Evolutionary conservation across 2,797 vertebrate species (phyloP).

Genomic region (Heliangelus exortis): DNA sequence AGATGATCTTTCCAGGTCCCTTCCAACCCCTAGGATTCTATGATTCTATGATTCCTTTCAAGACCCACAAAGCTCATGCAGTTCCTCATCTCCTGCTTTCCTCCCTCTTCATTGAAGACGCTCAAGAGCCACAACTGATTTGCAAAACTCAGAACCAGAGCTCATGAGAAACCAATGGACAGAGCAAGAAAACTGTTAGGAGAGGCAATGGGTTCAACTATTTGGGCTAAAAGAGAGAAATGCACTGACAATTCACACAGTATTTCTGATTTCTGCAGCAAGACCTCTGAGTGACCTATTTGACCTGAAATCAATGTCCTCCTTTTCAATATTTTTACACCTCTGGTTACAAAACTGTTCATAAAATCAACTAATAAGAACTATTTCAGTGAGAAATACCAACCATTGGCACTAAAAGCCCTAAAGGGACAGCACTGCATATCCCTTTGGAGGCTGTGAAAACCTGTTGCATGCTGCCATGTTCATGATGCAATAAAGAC

Average conservation of each 20-base stretch:
- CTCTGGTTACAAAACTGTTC: too few species aligned
- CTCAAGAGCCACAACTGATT: neutral
- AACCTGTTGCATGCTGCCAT: neutral
- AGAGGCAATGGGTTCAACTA: neutral
- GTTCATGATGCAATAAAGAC: neutral
- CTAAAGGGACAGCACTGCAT: neutral
- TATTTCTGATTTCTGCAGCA: neutral
- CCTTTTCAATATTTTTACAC: neutral
- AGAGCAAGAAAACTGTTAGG: neutral
- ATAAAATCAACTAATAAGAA: neutral
- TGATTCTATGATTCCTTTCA: neutral
- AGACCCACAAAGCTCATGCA: neutral
- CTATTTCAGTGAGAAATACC: neutral
- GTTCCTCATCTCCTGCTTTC: neutral
- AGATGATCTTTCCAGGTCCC: too few species aligned
- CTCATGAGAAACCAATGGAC: neutral
- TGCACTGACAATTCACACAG: rapidly evolving
- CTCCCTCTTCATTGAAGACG: neutral
- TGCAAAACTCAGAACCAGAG: neutral
- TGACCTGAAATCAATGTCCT: neutral
- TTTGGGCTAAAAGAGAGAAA: rapidly evolving
- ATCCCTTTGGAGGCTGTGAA: rapidly evolving
- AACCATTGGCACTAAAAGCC: neutral
- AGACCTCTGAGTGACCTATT: neutral
- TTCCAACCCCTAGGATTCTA: too few species aligned